These are phyloP conservation scores for Acanthopleura granulata DNA, from an alignment of 2,888 invertebrate species.

Conservation along the genomic window DNA sequence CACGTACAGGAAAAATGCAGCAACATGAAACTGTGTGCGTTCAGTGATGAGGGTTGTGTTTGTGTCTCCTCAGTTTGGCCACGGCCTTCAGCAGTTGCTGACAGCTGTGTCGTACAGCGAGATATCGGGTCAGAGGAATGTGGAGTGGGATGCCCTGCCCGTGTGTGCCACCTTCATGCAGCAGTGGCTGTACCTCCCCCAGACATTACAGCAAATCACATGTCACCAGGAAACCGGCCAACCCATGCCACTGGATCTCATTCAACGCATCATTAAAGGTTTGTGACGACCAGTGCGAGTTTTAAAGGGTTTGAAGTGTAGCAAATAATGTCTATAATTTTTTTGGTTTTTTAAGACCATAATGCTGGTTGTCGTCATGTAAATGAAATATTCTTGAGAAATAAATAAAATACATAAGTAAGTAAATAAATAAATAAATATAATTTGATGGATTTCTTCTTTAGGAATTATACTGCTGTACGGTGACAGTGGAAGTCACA, in stretches of 20 bases:
- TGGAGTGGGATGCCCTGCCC: constrained; percentile 95
- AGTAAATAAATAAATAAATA: too few species aligned
- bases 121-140: constrained; percentile 85
- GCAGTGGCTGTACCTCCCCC: constrained; percentile 82
- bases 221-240: constrained; percentile 83
- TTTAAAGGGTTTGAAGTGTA: too few species aligned
- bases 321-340: too few species aligned
- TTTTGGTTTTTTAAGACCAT: too few species aligned
- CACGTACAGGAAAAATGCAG: too few species aligned
- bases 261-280: constrained; percentile 76
- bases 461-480: too few species aligned
- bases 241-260: constrained; percentile 76
- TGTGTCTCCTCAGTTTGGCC: constrained; percentile 79
- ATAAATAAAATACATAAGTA: too few species aligned
- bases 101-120: constrained; percentile 86
- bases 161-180: constrained; percentile 85
- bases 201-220: constrained; percentile 76
- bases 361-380: too few species aligned
- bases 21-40: background rate
- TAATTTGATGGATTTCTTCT: too few species aligned
- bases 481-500: too few species aligned
- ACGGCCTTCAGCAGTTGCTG: constrained; percentile 86
- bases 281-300: background rate
- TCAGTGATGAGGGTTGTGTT: too few species aligned
- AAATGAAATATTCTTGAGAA: too few species aligned